A percentile compares a stretch with the other conserved stretches of the same genome.
Evolutionary conservation across 2,888 invertebrate species (phyloP).

Genomic region (Epinotia ramella): DNA sequence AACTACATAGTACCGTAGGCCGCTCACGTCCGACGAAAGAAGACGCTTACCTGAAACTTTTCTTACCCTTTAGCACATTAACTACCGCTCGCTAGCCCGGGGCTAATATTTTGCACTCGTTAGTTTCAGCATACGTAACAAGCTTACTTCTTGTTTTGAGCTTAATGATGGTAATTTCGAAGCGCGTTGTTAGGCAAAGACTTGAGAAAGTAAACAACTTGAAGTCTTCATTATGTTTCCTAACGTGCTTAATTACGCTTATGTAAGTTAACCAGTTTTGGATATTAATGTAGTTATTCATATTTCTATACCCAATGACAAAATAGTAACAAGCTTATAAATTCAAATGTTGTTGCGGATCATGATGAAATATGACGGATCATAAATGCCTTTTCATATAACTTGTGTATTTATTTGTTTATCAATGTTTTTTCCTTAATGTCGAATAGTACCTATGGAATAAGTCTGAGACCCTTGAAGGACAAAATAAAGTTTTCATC

Average conservation of each 20-base stretch:
- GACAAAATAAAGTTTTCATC: no score
- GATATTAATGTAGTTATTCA: not conserved
- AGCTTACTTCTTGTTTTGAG: slow-evolving; percentile 42
- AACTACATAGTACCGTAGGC: slow-evolving; percentile 63
- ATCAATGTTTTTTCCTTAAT: no score
- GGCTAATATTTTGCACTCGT: slow-evolving; percentile 45
- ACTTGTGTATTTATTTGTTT: no score
- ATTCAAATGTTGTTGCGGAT: not conserved
- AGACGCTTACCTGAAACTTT: slow-evolving; percentile 84
- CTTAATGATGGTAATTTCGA: slow-evolving; percentile 34
- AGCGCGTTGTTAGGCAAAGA: slow-evolving; percentile 23
- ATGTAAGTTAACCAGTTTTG: not conserved
- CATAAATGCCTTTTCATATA: no score
- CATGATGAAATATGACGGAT: not conserved
- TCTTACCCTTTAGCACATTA: slow-evolving; percentile 82
- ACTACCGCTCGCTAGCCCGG: slow-evolving; percentile 58
- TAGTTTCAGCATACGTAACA: slow-evolving; percentile 43
- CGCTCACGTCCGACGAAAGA: slow-evolving; percentile 77
- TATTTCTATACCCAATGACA: not conserved
- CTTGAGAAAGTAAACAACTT: slow-evolving; percentile 22
- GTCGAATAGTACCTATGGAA: no score
- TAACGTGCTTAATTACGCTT: slow-evolving; percentile 2
- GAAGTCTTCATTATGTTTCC: slow-evolving; percentile 11
- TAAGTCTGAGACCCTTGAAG: no score
- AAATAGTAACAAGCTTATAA: not conserved